Base-by-base conservation (phyloP, 2,113 vertebrate genomes). In the Polypterus senegalus region DNA sequence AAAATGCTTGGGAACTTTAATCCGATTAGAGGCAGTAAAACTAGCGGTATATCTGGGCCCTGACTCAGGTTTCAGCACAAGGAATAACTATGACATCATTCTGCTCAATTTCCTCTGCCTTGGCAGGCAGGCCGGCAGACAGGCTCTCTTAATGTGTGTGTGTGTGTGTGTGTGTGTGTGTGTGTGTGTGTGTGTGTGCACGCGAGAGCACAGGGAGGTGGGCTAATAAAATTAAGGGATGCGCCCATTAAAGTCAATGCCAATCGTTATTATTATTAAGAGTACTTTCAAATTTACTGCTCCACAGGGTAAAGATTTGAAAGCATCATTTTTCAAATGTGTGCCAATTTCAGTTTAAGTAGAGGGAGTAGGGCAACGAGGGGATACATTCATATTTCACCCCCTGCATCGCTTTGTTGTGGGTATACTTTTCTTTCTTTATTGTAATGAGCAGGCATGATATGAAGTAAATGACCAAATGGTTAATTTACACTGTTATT, bases 221-320 rank as follows among this genome's bases (percentile, higher is more conserved):
- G 45, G 56, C 77, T 86, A 87, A 90, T 86, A 82, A 85, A 88
- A 88, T 90, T 90, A 87, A 59, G 10, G n/a, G 57, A 79, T 82
- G 79, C 72, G 75, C 79, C 75, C 80, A 85, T 88, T 86, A 87
- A 83, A 86, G 86, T 87, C 84, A 86, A 82, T 86, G 83, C 76
- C 82, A 82, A 84, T 83, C 69, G 76, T 82, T 77, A 76, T 86
- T 83, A 79, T 84, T 89, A 88, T 83, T 82, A 86, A 88, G 84
- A 85, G 79, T 76, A 82, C 76, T 86, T 84, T 87, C 72, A 83
- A 85, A 84, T 89, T 88, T 84, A 87, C 80, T 84, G 73, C 74
- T 75, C 74, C 63, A 60, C 57, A 74, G 73, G 75, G 77, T 76
- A 79, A 56, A 68, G 58, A 75, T 82, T 56, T 70, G 70, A 86